phyloP scores from a whole-genome alignment of 2,888 invertebrate genomes.

The Epiblema foenella region DNA sequence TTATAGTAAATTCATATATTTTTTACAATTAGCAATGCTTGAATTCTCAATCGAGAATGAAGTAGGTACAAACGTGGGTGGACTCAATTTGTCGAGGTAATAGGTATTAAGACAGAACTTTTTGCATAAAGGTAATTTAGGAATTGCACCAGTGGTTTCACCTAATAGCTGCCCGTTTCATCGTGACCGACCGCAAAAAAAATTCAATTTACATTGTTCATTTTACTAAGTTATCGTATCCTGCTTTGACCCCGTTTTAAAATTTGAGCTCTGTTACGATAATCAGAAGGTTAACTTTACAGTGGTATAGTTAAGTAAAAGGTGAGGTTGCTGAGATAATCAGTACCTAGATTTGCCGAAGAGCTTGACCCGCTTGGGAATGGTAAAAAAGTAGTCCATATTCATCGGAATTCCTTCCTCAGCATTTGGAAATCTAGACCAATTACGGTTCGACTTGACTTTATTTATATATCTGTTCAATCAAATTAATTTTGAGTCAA shows the following conservation, averaged over 20 bases:
- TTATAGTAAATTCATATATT: not conserved
- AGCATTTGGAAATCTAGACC: slow-evolving; percentile 30
- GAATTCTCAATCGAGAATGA: not conserved
- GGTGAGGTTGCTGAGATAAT: not conserved
- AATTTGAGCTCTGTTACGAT: not conserved
- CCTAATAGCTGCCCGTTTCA: slow-evolving; percentile 47
- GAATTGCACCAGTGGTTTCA: slow-evolving; percentile 46
- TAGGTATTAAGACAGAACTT: slow-evolving; percentile 10
- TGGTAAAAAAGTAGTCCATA: slow-evolving; percentile 31
- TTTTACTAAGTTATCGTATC: not conserved
- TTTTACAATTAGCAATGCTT: no score
- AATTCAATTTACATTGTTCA: slow-evolving; percentile 48
- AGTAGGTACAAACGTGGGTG: not conserved
- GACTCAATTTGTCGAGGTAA: slow-evolving; percentile 5
- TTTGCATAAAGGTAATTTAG: slow-evolving; percentile 27
- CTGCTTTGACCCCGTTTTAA: not conserved
- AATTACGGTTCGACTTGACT: slow-evolving; percentile 13
- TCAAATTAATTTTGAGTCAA: slow-evolving; percentile 3
- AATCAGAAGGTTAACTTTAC: not conserved
- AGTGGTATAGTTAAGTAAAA: not conserved
- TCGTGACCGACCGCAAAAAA: slow-evolving; percentile 51
- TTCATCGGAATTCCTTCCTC: slow-evolving; percentile 34
- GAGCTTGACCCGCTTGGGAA: slow-evolving; percentile 16
- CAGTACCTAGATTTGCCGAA: slow-evolving; percentile 8
- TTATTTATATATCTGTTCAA: slow-evolving; percentile 24